Percentiles rank a stretch among this genome's conserved stretches.
phyloP scores from a whole-genome alignment of 2,797 vertebrate species.

The Aplochiton taeniatus region DNA sequence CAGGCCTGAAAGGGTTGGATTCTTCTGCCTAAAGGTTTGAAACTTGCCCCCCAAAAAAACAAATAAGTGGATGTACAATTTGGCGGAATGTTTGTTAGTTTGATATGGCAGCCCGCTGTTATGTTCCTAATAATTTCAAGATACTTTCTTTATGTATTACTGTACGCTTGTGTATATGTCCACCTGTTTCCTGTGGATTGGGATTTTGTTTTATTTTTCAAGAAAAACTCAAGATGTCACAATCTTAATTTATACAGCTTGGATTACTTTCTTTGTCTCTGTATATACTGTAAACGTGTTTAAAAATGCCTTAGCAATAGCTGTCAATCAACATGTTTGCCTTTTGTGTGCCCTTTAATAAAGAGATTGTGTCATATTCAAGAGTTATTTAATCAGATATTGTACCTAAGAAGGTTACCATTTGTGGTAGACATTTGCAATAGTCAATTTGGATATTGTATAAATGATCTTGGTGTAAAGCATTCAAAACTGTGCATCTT shows the following conservation, averaged over 20 bases:
- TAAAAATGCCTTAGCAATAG: conserved; percentile 60
- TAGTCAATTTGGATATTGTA: conserved; percentile 32
- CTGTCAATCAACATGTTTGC: conserved; percentile 38
- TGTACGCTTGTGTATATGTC: conserved; percentile 55
- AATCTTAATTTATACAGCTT: conserved; percentile 61
- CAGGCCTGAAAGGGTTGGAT: neutral
- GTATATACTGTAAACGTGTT: conserved; percentile 61
- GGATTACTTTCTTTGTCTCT: conserved; percentile 47
- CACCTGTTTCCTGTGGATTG: conserved; percentile 53
- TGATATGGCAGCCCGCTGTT: neutral
- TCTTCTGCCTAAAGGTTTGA: neutral
- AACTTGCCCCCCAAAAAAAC: neutral
- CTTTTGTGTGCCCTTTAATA: conserved; percentile 28
- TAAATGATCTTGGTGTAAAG: conserved; percentile 41
- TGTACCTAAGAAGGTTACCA: conserved; percentile 27
- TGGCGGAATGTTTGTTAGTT: conserved; percentile 11
- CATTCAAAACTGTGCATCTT: conserved; percentile 34
- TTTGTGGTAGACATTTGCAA: conserved; percentile 21
- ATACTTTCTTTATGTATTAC: conserved; percentile 11
- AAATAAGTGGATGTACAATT: neutral
- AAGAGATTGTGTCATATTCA: conserved; percentile 50
- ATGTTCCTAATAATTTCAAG: conserved; percentile 5
- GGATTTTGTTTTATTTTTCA: conserved; percentile 34
- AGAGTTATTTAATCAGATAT: conserved; percentile 54
- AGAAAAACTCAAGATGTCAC: conserved; percentile 42